Base-by-base conservation (phyloP, 1,140 invertebrate species). In the Melanaphis sacchari region DNA sequence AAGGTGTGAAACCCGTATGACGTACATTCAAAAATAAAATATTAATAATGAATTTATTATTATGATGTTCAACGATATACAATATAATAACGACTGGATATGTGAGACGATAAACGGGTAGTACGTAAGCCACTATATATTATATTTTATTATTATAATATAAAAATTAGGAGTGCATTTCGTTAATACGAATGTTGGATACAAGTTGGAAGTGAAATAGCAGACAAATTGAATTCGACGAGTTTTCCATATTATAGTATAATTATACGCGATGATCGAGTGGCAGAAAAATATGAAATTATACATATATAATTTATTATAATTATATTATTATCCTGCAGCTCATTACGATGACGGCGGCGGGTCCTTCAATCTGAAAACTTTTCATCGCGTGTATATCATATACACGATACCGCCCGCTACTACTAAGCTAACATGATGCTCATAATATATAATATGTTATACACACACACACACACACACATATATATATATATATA, bases 271-370 rank as follows among this genome's bases (percentile, higher is more conserved):
- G 81, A 31, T 43, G 84, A 85, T 85, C 84, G 43, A 49, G 43
- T 87, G 85, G 31, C 85, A 46, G 43, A n/a, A 87, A 88, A 88
- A 46, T 49, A 88, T 38, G n/a, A 88, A 49, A 88, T 88, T 88
- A n/a, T n/a, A n/a, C n/a, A n/a, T 22, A 11, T 54, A 54, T 46
- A 4, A 46, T 46, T 6, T 46, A 46, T 6, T 38, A 82, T 82
- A 38, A 84, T 40, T 38, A 84, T 87, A 46, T 46, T 36, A 36
- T n/a, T 87, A 46, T 87, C 31, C 87, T 46, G 40, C 38, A 11
- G 40, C 82, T 36, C 18, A 18, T n/a, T 18, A 7, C 15, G 26
- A 22, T 22, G 41, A 22, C 88, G 85, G 3, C n/a, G 43, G n/a
- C 88, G 49, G 15, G 46, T 89, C 88, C 36, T 89, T 89, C 46